Conservation (phyloP, 2,888 invertebrate genomes). For the Baccha elongata region DNA sequence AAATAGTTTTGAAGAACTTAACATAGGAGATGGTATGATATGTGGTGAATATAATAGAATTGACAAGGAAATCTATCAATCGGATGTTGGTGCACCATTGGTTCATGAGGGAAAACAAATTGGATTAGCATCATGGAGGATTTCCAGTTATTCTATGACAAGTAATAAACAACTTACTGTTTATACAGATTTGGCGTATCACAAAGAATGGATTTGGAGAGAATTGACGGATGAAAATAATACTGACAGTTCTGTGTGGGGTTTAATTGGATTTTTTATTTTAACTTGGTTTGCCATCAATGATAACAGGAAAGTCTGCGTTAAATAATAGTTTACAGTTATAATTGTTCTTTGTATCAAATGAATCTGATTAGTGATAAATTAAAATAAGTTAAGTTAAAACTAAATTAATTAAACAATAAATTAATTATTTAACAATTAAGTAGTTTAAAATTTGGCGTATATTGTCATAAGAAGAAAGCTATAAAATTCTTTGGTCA, state of each 20-base stretch:
- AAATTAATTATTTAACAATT: too few species aligned
- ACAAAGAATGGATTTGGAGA: constrained; percentile 76
- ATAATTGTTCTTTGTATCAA: not conserved
- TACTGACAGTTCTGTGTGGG: constrained; percentile 79
- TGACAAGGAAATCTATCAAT: constrained; percentile 33
- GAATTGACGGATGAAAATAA: constrained; percentile 76
- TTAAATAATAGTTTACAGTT: not conserved
- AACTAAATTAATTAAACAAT: not conserved
- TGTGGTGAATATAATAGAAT: constrained; percentile 29
- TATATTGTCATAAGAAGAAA: too few species aligned
- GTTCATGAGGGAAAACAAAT: constrained; percentile 45
- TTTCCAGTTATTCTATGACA: constrained; percentile 22
- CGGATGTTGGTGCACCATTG: constrained; percentile 52
- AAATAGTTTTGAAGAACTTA: constrained; percentile 25
- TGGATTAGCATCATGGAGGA: constrained; percentile 50
- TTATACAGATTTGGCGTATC: constrained; percentile 66
- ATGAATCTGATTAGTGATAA: constrained; percentile 53
- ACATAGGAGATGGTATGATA: constrained; percentile 41
- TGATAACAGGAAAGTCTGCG: constrained; percentile 21
- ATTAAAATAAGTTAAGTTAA: not conserved
- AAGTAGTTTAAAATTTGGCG: too few species aligned
- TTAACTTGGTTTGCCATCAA: constrained; percentile 77
- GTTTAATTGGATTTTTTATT: constrained; percentile 76
- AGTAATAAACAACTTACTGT: constrained; percentile 62
- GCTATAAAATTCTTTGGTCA: too few species aligned